phyloP scores from a whole-genome alignment of 2,888 invertebrate species.

The Julus scanicus region DNA sequence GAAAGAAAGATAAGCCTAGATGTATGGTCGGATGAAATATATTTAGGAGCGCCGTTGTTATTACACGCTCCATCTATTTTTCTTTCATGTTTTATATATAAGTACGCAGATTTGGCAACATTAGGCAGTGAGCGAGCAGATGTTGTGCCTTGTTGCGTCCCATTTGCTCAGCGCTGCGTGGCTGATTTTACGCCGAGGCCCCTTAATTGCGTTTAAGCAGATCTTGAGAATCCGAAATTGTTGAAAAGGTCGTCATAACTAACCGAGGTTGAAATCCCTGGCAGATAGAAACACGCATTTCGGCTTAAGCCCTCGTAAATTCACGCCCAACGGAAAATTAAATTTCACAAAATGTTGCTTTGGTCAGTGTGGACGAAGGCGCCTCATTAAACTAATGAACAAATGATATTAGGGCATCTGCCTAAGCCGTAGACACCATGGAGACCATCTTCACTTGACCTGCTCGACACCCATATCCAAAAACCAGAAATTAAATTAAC shows the following conservation, averaged over 20 bases:
- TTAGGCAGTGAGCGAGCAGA: background rate
- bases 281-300: background rate
- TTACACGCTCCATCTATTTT: conserved; percentile 37
- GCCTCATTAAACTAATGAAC: conserved; percentile 30
- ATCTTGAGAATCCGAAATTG: background rate
- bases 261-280: conserved; percentile 4
- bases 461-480: background rate
- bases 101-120: background rate
- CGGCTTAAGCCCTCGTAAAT: background rate
- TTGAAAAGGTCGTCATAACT: conserved; percentile 45
- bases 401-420: background rate
- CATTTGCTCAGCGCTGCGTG: conserved; percentile 30
- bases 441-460: background rate
- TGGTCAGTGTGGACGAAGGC: background rate
- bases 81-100: background rate
- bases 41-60: conserved; percentile 20
- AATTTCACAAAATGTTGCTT: background rate
- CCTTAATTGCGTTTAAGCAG: conserved; percentile 2
- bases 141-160: conserved; percentile 10
- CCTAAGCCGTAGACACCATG: background rate
- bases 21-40: conserved; percentile 30
- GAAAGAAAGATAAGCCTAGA: background rate
- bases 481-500: too few relatives aligned
- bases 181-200: background rate
- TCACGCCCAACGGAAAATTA: conserved; percentile 1